Percentiles rank a stretch among this genome's conserved stretches.
Evolutionary conservation across 2,888 invertebrate genomes (phyloP).

Genomic region (Melanchra persicariae): DNA sequence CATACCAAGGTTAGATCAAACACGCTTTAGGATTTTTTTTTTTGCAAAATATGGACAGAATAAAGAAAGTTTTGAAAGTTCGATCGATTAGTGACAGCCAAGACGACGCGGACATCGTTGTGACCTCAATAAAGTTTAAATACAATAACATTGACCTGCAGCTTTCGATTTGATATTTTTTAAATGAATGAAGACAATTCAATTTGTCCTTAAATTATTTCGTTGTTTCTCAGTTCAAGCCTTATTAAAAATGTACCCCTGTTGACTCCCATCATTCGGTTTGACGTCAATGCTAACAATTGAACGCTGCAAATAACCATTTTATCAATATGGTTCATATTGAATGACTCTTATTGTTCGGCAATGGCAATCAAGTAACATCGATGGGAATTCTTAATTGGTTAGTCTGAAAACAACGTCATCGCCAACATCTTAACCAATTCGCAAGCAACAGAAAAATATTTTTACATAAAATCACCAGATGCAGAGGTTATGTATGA

Average conservation of each 20-base stretch:
- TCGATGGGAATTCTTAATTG: conserved; percentile 4
- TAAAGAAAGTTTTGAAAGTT: conserved; percentile 61
- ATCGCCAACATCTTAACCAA: background rate
- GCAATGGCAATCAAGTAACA: conserved; percentile 38
- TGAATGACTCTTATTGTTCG: conserved; percentile 64
- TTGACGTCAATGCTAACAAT: conserved; percentile 83
- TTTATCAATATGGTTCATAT: conserved; percentile 71
- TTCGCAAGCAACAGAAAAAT: conserved; percentile 16
- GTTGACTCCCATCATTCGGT: conserved; percentile 75
- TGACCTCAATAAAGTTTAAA: conserved; percentile 34
- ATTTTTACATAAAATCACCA: conserved; percentile 25
- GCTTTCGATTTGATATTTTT: conserved; percentile 34
- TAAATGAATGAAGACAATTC: conserved; percentile 15
- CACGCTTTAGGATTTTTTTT: background rate
- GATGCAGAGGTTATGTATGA: conserved; percentile 33
- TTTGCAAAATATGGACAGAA: background rate
- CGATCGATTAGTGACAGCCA: conserved; percentile 34
- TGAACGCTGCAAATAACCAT: conserved; percentile 72
- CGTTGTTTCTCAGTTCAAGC: conserved; percentile 37
- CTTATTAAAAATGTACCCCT: conserved; percentile 76
- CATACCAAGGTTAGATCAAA: conserved; percentile 28
- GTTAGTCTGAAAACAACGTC: conserved; percentile 7
- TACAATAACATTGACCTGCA: conserved; percentile 21
- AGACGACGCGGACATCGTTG: conserved; percentile 19
- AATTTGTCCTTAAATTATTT: conserved; percentile 30